Base-by-base conservation (phyloP, 1,140 invertebrate species). In the Telenomus remus region DNA sequence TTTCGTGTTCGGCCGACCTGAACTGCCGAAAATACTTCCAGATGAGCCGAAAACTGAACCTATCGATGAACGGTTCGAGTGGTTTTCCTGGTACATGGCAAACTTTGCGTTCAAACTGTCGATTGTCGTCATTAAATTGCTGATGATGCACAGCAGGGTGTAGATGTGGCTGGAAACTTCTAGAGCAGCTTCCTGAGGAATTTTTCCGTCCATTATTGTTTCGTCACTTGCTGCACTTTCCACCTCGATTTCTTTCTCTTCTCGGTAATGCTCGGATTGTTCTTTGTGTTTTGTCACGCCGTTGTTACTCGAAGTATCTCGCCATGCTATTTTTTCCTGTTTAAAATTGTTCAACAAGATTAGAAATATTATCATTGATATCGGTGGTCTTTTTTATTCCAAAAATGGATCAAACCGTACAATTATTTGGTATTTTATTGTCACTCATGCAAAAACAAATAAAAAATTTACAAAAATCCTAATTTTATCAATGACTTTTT, bases 111-210 rank as follows among this genome's bases (percentile, higher is more conserved):
- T 91, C 35, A 94, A 82, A 72, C 90, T 93, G 79, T 95, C 93
- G 79, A 95, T 94, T n/a, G 91, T 94, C 0, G 94, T 95, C 89
- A 95, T 94, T 79, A 95, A 92, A 84, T 95, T 94, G 71, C 92
- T 95, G 68, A 95, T 94, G 66, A 95, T 94, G 81, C 93, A 95
- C 0, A 95, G 89, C 34, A 96, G 87, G 1, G 93, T 95, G 83
- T 96, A 95, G 47, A 96, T 90, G 69, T 95, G 93, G 84, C 95
- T 93, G 11, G 94, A 94, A 16, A 96, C 87, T 72, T 92, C 92
- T 19, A 95, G 88, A 46, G 93, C 93, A 0, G 93, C 91, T 78
- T 91, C 90, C 79, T 93, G 92, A 70, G 93, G 91, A 80, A 94
- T 92, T 69, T 89, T 88, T 27, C 81, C 81, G 7, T 70, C 15